Conservation (phyloP, 2,113 vertebrate genomes). For the Engystomops pustulosus region DNA sequence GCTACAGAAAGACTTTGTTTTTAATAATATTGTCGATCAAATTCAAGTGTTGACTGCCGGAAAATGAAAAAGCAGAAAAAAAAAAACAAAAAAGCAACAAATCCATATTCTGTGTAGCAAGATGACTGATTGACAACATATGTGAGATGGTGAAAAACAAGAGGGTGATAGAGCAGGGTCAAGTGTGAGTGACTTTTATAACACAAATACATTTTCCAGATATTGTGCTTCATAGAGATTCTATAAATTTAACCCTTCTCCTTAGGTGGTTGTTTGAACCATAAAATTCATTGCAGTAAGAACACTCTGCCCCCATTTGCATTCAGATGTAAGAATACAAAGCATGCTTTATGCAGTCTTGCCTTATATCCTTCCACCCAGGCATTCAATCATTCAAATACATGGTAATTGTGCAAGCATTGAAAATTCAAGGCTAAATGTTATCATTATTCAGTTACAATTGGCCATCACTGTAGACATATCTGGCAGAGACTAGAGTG, state of each 20-base stretch:
- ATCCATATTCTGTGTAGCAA: conserved; percentile 31
- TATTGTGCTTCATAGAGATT: not conserved
- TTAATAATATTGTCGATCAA: conserved; percentile 35
- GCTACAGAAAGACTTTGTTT: not conserved
- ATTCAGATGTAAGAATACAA: conserved; percentile 7
- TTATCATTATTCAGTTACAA: conserved; percentile 52
- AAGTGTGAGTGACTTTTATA: conserved; percentile 24
- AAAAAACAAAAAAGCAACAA: conserved; percentile 6
- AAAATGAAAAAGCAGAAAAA: conserved; percentile 17
- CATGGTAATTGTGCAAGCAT: conserved; percentile 39
- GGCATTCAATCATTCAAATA: conserved; percentile 37
- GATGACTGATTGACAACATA: conserved; percentile 41
- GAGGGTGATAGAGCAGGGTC: conserved; percentile 15
- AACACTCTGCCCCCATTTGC: conserved; percentile 28
- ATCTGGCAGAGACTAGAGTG: conserved; percentile 15
- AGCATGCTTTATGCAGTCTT: conserved; percentile 19
- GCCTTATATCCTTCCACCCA: conserved; percentile 19
- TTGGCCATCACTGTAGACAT: conserved; percentile 45
- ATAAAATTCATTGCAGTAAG: not conserved
- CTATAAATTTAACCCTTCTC: not conserved
- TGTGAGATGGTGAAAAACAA: conserved; percentile 31
- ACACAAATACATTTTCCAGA: conserved; percentile 10
- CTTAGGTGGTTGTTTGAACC: not conserved
- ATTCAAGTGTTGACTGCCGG: conserved; percentile 29
- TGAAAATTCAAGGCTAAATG: conserved; percentile 50